phyloP scores from a whole-genome alignment of 2,113 vertebrate species.

The Lophotis ruficrista region DNA sequence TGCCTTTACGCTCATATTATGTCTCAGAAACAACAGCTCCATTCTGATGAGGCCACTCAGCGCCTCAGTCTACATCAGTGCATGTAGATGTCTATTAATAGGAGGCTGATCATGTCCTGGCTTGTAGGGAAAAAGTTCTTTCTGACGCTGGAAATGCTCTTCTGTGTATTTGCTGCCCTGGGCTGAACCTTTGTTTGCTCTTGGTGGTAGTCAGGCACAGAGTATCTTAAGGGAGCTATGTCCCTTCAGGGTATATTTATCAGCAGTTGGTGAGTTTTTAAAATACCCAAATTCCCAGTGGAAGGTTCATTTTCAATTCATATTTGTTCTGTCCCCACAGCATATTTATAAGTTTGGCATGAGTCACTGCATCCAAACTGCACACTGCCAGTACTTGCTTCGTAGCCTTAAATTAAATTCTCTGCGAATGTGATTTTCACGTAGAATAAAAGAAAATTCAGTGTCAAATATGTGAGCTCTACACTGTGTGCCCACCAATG shows the following conservation, averaged over 20 bases:
- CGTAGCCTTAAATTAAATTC: not conserved
- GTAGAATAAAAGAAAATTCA: not conserved
- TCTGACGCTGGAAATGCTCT: not conserved
- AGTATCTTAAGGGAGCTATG: not conserved
- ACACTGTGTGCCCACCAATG: accelerated
- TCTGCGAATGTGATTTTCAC: not conserved
- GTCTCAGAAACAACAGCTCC: not conserved
- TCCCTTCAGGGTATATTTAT: conserved; percentile 1
- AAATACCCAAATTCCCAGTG: conserved; percentile 12
- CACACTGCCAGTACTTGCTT: not conserved
- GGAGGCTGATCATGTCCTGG: not conserved
- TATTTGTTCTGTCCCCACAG: conserved; percentile 17
- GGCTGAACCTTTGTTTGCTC: conserved; percentile 8
- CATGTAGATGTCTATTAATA: not conserved
- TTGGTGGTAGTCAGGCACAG: not conserved
- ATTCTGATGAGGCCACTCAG: not conserved
- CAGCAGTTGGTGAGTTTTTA: not conserved
- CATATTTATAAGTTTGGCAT: conserved; percentile 22
- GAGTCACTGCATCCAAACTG: not conserved
- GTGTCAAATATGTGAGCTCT: not conserved
- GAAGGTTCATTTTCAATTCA: not conserved
- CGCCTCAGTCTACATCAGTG: not conserved
- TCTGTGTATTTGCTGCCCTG: not conserved
- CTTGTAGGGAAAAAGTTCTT: not conserved
- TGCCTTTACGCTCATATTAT: not conserved